These are phyloP conservation scores for Allolobophora icterica DNA, from an alignment of 2,888 invertebrate genomes.

Conservation along the genomic window DNA sequence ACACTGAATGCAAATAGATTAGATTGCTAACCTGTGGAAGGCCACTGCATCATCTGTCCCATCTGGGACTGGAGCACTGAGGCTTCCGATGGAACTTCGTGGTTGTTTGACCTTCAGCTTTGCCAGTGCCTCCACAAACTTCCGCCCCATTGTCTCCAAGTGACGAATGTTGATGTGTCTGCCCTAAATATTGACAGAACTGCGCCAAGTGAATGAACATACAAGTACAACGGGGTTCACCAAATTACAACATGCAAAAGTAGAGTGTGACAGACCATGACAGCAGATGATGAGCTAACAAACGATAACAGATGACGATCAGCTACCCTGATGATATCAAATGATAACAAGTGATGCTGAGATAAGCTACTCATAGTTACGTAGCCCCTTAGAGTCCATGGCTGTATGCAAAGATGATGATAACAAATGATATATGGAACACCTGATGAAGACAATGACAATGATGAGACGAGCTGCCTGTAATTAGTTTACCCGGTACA, in stretches of 20 bases:
- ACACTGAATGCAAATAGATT: neutral
- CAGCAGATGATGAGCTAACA: no score
- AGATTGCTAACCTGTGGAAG: neutral
- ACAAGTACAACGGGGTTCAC: no score
- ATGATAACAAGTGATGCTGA: no score
- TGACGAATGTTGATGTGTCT: conserved; percentile 60
- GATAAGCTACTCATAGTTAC: no score
- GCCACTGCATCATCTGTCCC: neutral
- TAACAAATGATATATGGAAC: no score
- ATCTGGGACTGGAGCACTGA: neutral
- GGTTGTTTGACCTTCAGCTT: conserved; percentile 23
- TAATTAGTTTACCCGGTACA: conserved; percentile 46
- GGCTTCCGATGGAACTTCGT: neutral
- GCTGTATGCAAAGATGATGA: no score
- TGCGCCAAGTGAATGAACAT: neutral
- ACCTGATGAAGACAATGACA: neutral
- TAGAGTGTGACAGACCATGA: no score
- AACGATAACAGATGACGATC: no score
- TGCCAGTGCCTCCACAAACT: conserved; percentile 59
- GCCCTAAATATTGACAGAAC: conserved; percentile 55
- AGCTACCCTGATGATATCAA: no score
- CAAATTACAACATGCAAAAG: no score
- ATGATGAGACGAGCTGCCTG: neutral
- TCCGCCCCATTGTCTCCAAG: conserved; percentile 63
- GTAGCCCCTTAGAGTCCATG: no score